phyloP scores from a whole-genome alignment of 2,797 vertebrate genomes.

The Sciurus carolinensis region DNA sequence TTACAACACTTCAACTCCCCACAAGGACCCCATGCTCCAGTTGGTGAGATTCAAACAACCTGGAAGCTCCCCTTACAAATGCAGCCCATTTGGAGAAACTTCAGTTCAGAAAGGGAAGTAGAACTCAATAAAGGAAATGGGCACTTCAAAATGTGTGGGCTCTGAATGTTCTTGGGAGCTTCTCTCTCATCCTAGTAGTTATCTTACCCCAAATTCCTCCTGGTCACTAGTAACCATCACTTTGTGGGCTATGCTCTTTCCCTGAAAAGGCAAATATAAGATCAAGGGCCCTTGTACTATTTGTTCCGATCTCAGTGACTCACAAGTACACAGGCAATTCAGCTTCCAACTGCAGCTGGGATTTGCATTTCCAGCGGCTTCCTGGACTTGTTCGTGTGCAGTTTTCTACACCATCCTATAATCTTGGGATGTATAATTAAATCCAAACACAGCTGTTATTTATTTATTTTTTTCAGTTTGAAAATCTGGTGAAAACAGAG shows the following conservation, averaged over 20 bases:
- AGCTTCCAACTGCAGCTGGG: background rate
- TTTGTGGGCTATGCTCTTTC: background rate
- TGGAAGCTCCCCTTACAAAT: background rate
- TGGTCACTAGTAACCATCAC: background rate
- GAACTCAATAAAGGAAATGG: background rate
- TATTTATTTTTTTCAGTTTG: background rate
- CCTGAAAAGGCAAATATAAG: background rate
- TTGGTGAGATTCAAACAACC: background rate
- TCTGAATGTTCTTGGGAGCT: background rate
- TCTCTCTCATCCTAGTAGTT: background rate
- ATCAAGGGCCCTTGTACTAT: background rate
- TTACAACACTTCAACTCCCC: background rate
- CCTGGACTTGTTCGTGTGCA: background rate
- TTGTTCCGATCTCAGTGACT: background rate
- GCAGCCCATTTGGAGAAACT: background rate
- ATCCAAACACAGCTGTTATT: constrained; percentile 5
- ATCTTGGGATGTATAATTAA: constrained; percentile 17
- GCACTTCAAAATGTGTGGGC: background rate
- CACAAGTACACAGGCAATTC: background rate
- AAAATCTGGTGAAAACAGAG: background rate
- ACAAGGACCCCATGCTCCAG: background rate
- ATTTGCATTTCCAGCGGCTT: background rate
- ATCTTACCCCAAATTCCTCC: background rate
- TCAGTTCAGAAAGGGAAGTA: background rate
- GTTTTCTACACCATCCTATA: background rate